Percentiles rank a stretch among this genome's conserved stretches.
Conservation (phyloP, 2,113 vertebrate genomes). For the Raphicerus campestris region DNA sequence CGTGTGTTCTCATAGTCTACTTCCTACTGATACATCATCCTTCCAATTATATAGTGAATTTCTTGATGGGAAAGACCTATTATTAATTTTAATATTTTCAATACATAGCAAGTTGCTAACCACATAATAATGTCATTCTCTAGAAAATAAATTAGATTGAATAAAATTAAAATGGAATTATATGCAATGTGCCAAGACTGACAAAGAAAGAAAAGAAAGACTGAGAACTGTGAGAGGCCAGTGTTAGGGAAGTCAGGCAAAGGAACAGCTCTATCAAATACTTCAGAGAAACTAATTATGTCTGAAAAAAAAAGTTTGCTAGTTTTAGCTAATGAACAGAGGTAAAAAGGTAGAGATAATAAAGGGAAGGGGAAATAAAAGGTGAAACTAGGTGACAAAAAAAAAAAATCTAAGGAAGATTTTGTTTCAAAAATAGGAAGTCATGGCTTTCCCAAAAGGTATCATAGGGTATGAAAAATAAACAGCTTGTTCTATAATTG, state of each 20-base stretch:
- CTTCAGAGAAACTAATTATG: not conserved
- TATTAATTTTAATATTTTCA: not conserved
- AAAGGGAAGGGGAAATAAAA: not conserved
- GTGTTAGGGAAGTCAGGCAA: not conserved
- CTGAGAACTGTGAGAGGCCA: not conserved
- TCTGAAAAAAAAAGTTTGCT: not conserved
- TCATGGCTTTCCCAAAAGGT: conserved; percentile 3
- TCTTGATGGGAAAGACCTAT: not conserved
- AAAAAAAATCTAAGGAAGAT: not conserved
- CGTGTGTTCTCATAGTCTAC: not conserved
- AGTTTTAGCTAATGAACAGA: not conserved
- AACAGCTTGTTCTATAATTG: conserved; percentile 48
- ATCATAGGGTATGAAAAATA: not conserved
- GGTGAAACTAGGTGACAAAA: not conserved
- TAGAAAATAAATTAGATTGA: not conserved
- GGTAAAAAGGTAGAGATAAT: not conserved
- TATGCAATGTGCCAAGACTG: not conserved
- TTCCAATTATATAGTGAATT: not conserved
- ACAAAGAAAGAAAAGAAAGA: not conserved
- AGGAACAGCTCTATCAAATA: not conserved
- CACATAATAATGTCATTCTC: not conserved
- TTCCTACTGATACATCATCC: not conserved
- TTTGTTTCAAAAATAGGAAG: conserved; percentile 15
- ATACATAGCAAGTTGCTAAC: not conserved
- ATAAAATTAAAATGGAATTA: not conserved